Evolutionary conservation across 2,797 vertebrate species (phyloP).

Genomic region (Sphenodon punctatus): DNA sequence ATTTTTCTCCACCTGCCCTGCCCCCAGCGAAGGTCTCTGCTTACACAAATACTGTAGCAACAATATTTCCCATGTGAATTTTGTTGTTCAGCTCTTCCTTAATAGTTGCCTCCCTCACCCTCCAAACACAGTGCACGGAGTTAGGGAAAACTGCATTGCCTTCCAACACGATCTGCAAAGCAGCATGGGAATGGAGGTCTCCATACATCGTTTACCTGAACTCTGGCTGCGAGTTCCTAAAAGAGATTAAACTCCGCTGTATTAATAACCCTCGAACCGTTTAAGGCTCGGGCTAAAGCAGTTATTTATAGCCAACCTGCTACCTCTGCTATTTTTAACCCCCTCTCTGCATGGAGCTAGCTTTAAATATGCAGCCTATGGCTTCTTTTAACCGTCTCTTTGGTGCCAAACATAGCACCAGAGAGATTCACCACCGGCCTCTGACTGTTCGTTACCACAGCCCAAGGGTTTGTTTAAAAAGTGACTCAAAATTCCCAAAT

Average conservation of each 20-base stretch:
- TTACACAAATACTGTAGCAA: too few relatives aligned
- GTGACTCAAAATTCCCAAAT: too few relatives aligned
- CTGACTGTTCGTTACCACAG: not conserved
- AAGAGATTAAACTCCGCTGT: not conserved
- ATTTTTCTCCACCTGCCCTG: too few relatives aligned
- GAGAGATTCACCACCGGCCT: too few relatives aligned
- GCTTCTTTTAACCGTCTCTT: too few relatives aligned
- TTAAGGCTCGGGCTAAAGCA: not conserved
- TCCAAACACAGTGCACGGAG: too few relatives aligned
- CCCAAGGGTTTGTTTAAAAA: too few relatives aligned
- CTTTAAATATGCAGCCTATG: not conserved
- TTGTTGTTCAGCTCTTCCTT: too few relatives aligned
- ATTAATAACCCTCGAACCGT: not conserved
- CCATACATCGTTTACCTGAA: not conserved
- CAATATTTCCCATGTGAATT: too few relatives aligned
- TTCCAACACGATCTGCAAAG: not conserved
- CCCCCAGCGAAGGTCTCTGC: too few relatives aligned
- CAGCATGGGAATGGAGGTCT: not conserved
- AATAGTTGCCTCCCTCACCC: too few relatives aligned
- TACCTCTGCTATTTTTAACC: constrained; percentile 3
- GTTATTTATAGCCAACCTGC: constrained; percentile 8
- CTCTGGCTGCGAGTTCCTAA: not conserved
- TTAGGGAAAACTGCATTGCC: not conserved
- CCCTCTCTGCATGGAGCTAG: not conserved
- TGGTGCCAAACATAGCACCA: not conserved